Evolutionary conservation across 2,797 vertebrate genomes (phyloP).

Genomic region (Sebastes steindachneri): DNA sequence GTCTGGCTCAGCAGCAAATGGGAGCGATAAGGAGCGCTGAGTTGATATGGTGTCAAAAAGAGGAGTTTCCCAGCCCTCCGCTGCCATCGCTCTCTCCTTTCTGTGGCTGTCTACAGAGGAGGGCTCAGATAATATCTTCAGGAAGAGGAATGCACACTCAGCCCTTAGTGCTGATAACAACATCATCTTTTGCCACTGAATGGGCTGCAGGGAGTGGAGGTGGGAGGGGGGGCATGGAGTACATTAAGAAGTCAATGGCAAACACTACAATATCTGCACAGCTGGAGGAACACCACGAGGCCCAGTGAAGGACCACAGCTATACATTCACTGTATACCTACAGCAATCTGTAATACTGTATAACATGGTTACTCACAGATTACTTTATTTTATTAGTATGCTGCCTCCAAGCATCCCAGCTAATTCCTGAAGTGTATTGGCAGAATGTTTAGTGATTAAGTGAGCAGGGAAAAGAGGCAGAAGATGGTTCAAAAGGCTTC

Average conservation of each 20-base stretch:
- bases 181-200: slow-evolving; percentile 70
- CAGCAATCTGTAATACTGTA: not conserved
- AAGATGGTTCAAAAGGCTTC: not conserved
- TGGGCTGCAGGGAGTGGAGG: slow-evolving; percentile 11
- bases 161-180: slow-evolving; percentile 69
- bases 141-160: slow-evolving; percentile 69
- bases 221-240: not conserved
- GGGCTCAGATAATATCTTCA: slow-evolving; percentile 58
- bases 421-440: not conserved
- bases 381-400: not conserved
- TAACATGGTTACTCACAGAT: not conserved
- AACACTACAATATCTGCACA: slow-evolving; percentile 22
- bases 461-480: not conserved
- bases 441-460: not conserved
- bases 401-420: not conserved
- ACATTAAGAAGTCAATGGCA: slow-evolving; percentile 53
- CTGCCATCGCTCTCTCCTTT: slow-evolving; percentile 57
- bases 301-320: not conserved
- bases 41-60: slow-evolving; percentile 71
- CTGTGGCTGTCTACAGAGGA: slow-evolving; percentile 58
- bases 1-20: slow-evolving; percentile 83
- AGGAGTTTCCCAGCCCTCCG: slow-evolving; percentile 53
- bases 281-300: slow-evolving; percentile 7
- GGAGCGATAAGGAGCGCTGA: slow-evolving; percentile 80
- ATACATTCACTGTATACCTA: not conserved